Evolutionary conservation across 2,797 vertebrate genomes (phyloP).

Genomic region (Thalassophryne amazonica): DNA sequence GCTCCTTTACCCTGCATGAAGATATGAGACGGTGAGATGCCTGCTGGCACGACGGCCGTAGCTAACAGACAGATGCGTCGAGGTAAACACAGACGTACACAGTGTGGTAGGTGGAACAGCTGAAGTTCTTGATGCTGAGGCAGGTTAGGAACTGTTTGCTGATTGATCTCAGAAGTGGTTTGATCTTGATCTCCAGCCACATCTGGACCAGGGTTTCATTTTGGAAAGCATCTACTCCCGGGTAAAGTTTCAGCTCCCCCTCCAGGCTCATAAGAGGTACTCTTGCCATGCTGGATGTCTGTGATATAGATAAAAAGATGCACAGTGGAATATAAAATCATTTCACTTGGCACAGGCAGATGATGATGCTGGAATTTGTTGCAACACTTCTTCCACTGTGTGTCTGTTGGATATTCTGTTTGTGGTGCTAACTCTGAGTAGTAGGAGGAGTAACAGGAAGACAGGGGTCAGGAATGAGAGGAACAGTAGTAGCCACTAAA

Average conservation of each 20-base stretch:
- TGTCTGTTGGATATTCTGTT: background rate
- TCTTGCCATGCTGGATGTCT: constrained; percentile 47
- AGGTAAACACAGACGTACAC: constrained; percentile 53
- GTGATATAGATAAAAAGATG: too few relatives aligned
- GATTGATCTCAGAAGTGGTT: constrained; percentile 70
- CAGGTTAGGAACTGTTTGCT: constrained; percentile 72
- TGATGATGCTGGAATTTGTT: background rate
- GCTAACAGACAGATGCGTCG: rapidly evolving
- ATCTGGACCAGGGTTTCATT: constrained; percentile 66
- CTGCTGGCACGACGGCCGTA: background rate
- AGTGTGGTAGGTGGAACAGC: constrained; percentile 75
- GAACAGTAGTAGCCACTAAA: too few relatives aligned
- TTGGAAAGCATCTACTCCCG: constrained; percentile 46
- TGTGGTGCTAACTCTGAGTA: background rate
- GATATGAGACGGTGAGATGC: background rate
- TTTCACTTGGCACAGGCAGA: too few relatives aligned
- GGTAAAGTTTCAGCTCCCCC: constrained; percentile 30
- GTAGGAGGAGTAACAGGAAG: too few relatives aligned
- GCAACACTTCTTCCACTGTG: background rate
- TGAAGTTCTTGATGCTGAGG: constrained; percentile 77
- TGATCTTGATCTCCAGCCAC: constrained; percentile 75
- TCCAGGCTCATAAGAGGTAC: constrained; percentile 59
- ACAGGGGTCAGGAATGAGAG: too few relatives aligned
- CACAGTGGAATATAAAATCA: too few relatives aligned
- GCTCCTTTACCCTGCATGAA: constrained; percentile 65